Base-by-base conservation (phyloP, 2,797 vertebrate genomes). In the Melanotaenia nigrans region DNA sequence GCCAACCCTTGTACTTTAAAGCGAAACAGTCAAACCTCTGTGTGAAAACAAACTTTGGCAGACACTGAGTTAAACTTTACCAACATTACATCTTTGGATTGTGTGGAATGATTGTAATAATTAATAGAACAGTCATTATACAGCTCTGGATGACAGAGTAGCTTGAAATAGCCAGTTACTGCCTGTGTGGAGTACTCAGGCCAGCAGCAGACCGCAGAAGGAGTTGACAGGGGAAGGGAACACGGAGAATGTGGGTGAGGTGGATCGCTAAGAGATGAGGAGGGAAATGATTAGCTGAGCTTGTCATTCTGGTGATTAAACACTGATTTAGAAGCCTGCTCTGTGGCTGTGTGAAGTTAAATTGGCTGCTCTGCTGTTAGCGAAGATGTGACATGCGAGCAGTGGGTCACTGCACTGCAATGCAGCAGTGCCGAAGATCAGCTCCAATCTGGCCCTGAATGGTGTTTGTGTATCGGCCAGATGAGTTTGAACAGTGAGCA, bases 231-330 rank as follows among this genome's bases (percentile, higher is more conserved):
- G 62, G 62, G 66, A 61, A 56, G 66, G 40, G 70, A 78, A 78
- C 25, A 20, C 71, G 67, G 63, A 81, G 77, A 62, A 76, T 78
- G 83, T 84, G 67, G 78, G 58, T 66, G 79, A 80, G 76, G 85
- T 61, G 77, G 72, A 77, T 78, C 6, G 33, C 59, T 24, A 66
- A 72, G 16, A 74, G 63, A 42, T 63, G 33, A 67, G 49, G 47
- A 47, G 28, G 68, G 69, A 82, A 77, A 62, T 87, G 87, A 91
- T 92, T 92, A 90, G 90, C 80, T 72, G 61, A 79, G 78, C 85
- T 87, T 89, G 89, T 90, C 89, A 80, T 85, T 87, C 64, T 72
- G 78, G 85, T 90, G 88, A 92, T 92, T 92, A 91, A 91, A 90
- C 83, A 82, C 83, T 89, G 90, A 92, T 93, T 92, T 92, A 88